These are phyloP conservation scores for Gonatopus flavifemur DNA, from an alignment of 1,140 invertebrate genomes.

Conservation along the genomic window DNA sequence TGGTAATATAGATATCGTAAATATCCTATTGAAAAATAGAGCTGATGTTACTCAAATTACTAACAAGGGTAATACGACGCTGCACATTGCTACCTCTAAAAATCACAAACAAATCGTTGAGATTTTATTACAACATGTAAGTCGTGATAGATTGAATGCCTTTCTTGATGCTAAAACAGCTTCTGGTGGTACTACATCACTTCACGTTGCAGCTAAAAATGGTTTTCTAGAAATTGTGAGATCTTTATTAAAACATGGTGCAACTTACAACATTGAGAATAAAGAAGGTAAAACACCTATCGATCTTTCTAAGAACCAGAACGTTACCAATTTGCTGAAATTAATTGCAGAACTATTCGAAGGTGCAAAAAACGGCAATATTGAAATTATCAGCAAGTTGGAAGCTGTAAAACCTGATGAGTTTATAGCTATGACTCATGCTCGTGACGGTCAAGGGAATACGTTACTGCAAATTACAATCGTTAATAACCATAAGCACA, in stretches of 20 bases:
- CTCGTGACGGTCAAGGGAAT: not conserved
- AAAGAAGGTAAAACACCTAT: slow-evolving; percentile 19
- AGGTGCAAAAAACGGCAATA: not conserved
- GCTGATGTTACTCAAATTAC: not conserved
- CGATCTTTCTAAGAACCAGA: not conserved
- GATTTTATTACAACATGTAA: slow-evolving; percentile 5
- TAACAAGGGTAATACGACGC: not conserved
- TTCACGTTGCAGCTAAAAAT: slow-evolving; percentile 24
- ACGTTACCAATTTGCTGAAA: not conserved
- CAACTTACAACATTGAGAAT: slow-evolving; percentile 18
- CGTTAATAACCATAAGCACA: not conserved
- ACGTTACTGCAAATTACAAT: slow-evolving; percentile 1
- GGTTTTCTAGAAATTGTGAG: slow-evolving; percentile 23
- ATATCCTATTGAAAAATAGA: not conserved
- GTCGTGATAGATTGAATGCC: not conserved
- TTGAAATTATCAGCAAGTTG: not conserved
- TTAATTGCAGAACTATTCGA: not conserved
- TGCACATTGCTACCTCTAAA: slow-evolving; percentile 2
- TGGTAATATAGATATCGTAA: not conserved
- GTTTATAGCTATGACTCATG: not conserved
- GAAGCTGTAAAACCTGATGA: not conserved
- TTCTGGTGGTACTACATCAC: slow-evolving; percentile 9
- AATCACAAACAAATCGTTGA: not conserved
- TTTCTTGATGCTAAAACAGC: slow-evolving; percentile 13
- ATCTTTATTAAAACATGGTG: slow-evolving; percentile 23